Percentiles rank a stretch among this genome's conserved stretches.
phyloP scores from a whole-genome alignment of 2,113 vertebrate species.

The Catagonus wagneri region DNA sequence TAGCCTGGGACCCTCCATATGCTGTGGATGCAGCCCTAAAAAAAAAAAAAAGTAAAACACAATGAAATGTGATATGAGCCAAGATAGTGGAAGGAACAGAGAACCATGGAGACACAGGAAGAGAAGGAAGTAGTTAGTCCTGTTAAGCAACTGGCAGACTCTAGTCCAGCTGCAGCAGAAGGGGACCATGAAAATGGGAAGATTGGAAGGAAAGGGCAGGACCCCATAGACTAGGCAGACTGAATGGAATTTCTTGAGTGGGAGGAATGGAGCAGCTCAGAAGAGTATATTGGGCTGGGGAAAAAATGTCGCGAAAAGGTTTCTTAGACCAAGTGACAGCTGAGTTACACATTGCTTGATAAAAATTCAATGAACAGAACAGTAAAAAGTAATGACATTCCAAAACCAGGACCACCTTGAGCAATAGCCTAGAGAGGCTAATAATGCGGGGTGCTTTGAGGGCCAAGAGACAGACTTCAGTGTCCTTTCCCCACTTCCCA shows the following conservation, averaged over 20 bases:
- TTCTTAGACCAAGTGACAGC: neutral
- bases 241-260: neutral
- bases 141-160: neutral
- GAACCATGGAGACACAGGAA: neutral
- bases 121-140: neutral
- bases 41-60: neutral
- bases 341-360: neutral
- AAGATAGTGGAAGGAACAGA: neutral
- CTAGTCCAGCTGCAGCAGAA: neutral
- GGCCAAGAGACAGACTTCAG: fast-evolving
- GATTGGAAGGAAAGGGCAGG: neutral
- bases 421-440: neutral
- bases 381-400: neutral
- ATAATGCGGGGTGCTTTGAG: neutral
- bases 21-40: too few species aligned
- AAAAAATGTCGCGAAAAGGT: neutral
- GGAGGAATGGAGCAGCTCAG: neutral
- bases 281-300: neutral
- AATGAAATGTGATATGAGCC: too few species aligned
- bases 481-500: too few species aligned
- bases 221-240: neutral
- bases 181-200: neutral
- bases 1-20: too few species aligned
- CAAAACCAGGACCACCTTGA: neutral
- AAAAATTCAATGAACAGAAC: neutral